phyloP scores from a whole-genome alignment of 2,888 invertebrate genomes.

The Limulus polyphemus region DNA sequence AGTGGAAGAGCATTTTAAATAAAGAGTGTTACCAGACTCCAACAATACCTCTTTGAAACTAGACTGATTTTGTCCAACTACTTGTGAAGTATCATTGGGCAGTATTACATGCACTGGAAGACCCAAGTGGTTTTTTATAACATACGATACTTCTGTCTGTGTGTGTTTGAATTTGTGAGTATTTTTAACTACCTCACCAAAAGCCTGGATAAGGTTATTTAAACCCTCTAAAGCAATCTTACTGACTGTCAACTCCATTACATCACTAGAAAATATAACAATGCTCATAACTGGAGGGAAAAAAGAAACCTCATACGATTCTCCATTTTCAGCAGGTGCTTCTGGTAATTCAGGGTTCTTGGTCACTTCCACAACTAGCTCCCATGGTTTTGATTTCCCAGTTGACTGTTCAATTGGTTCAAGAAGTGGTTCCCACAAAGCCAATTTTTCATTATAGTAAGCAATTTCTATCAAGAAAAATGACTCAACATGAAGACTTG shows the following conservation, averaged over 20 bases:
- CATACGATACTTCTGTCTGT: constrained; percentile 55
- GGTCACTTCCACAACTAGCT: constrained; percentile 32
- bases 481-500: constrained; percentile 48
- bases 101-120: constrained; percentile 31
- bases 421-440: constrained; percentile 91
- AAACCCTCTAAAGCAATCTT: constrained; percentile 70
- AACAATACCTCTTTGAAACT: constrained; percentile 47
- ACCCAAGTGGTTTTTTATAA: constrained; percentile 64
- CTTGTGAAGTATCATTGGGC: constrained; percentile 45
- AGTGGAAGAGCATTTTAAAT: constrained; percentile 35
- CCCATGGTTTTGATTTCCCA: constrained; percentile 60
- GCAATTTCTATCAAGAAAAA: constrained; percentile 13
- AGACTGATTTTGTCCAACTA: constrained; percentile 40
- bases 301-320: constrained; percentile 22
- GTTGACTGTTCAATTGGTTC: constrained; percentile 66
- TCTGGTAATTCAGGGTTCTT: constrained; percentile 12
- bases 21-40: constrained; percentile 50
- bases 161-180: constrained; percentile 39
- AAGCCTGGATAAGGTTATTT: constrained; percentile 59
- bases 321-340: constrained; percentile 14
- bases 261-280: constrained; percentile 48
- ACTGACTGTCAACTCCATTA: constrained; percentile 65
- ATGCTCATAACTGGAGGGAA: constrained; percentile 27
- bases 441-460: constrained; percentile 82
- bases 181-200: constrained; percentile 57